Evolutionary conservation across 2,113 vertebrate genomes (phyloP).

Genomic region (Bos taurus): ARS-UCD2.0 NC_037334.1:94299001-94299500

Average conservation of each 20-base stretch:
- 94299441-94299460: background rate
- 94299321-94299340: rapidly evolving
- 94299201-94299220: background rate
- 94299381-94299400: background rate
- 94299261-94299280: background rate
- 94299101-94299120: background rate
- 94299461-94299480: background rate
- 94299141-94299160: background rate
- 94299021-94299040: background rate
- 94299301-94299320: background rate
- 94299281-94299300: background rate
- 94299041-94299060: background rate
- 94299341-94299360: background rate
- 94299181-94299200: background rate
- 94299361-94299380: background rate
- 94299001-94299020: background rate
- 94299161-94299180: background rate
- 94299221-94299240: background rate
- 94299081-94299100: background rate
- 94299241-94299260: background rate
- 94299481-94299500: background rate
- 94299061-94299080: background rate
- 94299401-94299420: background rate
- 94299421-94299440: background rate
- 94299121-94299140: background rate